Percentiles rank a stretch among this genome's conserved stretches.
Conservation (phyloP, 2,113 vertebrate species). For the Sigmodon hispidus region DNA sequence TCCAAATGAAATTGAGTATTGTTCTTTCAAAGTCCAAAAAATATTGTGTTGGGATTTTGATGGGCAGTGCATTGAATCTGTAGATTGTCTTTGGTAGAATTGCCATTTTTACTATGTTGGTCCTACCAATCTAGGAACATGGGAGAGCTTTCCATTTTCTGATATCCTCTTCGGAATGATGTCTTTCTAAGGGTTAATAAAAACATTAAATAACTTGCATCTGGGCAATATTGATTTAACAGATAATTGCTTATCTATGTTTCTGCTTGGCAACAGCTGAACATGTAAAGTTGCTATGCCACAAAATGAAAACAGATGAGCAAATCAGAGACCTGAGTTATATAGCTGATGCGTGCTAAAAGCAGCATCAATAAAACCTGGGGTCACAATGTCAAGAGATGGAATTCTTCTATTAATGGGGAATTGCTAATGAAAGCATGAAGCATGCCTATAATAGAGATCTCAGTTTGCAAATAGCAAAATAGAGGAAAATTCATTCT, state of each 20-base stretch:
- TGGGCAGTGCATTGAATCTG: too few relatives aligned
- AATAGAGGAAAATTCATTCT: slow-evolving; percentile 31
- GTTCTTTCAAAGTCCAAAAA: too few relatives aligned
- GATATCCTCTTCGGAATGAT: too few relatives aligned
- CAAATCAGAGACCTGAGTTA: not conserved
- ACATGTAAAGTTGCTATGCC: slow-evolving; percentile 15
- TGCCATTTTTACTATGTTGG: too few relatives aligned
- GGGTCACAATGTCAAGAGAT: not conserved
- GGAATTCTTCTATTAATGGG: slow-evolving; percentile 38
- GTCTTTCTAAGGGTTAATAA: slow-evolving; percentile 57
- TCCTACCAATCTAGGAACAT: too few relatives aligned
- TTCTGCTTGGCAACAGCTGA: slow-evolving; percentile 48
- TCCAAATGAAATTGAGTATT: too few relatives aligned
- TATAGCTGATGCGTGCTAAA: not conserved
- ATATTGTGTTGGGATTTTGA: too few relatives aligned
- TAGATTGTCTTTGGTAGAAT: too few relatives aligned
- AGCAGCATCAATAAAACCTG: not conserved
- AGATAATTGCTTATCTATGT: slow-evolving; percentile 55
- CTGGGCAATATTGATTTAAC: slow-evolving; percentile 33
- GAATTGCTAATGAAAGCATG: not conserved
- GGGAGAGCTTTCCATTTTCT: too few relatives aligned
- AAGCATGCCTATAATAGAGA: not conserved
- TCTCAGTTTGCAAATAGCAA: not conserved
- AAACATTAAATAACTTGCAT: slow-evolving; percentile 44
- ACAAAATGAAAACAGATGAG: slow-evolving; percentile 67